Base-by-base conservation (phyloP, 2,113 vertebrate species). In the Silurus meridionalis region DNA sequence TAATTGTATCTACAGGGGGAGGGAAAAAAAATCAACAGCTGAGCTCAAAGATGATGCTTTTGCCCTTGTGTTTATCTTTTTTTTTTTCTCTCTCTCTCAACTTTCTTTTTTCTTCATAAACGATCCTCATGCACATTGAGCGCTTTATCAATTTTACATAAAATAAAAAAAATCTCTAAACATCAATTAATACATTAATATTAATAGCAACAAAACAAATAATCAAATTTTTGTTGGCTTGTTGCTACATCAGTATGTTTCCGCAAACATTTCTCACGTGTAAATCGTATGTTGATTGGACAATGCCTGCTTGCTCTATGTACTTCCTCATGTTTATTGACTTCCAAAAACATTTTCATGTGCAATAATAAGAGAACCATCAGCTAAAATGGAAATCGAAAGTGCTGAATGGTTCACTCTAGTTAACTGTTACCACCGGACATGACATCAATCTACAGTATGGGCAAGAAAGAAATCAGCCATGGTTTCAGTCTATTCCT, bases 1-100 rank as follows among this genome's bases (percentile, higher is more conserved):
- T 80, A 61, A 80, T 80, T 61, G 28, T 46, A 37, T 80, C 78
- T 19, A 61, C 60, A 60, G 78, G 78, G 78, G 61, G 78, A 37
- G 37, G 37, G 2, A 37, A 37, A 37, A 19, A 48, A 61, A 80
- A 61, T 46, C 78, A 80, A 23, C 78, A 80, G 57, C 78, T 80
- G 78, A n/a, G 77, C n/a, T 28, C 9, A 37, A 60, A 10, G 55
- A 58, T 17, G 57, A 80, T 80, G 78, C 28, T 21, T 19, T 28
- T 61, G 50, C 50, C 11, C 11, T 77, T 1, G 2, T 77, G 28
- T 61, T 80, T 37, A 19, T 80, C 8, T 60, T 57, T 28, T 19
- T 37, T 37, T 37, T 3, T 37, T 2, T 37, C 28, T 37, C 28
- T 37, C 28, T 37, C 28, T 37, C 28, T 37, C 28, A 37, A 37